Evolutionary conservation across 1,140 invertebrate genomes (phyloP).

Genomic region (Chymomyza costata): DNA sequence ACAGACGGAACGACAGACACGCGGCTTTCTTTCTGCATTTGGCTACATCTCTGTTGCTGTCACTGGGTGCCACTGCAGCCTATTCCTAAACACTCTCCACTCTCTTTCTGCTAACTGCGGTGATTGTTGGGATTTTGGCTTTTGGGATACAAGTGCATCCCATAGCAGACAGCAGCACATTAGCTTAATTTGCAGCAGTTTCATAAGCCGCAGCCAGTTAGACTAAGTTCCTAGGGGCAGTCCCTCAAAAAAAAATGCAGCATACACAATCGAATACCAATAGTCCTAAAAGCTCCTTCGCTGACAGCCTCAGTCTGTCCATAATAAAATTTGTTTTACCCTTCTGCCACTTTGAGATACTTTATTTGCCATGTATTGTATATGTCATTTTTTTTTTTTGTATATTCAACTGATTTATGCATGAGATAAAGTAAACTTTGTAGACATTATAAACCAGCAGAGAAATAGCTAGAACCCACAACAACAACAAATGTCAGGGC

Average conservation of each 20-base stretch:
- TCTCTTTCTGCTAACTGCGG: too few relatives aligned
- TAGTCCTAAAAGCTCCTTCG: too few relatives aligned
- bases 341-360: too few relatives aligned
- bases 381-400: too few relatives aligned
- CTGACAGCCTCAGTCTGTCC: too few relatives aligned
- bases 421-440: conserved; percentile 71
- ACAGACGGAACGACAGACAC: conserved; percentile 24
- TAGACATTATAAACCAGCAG: conserved; percentile 51
- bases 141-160: conserved; percentile 55
- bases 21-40: conserved; percentile 30
- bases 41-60: conserved; percentile 28
- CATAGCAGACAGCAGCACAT: conserved; percentile 35
- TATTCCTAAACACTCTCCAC: too few relatives aligned
- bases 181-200: conserved; percentile 68
- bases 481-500: neutral
- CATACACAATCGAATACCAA: too few relatives aligned
- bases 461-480: conserved; percentile 24
- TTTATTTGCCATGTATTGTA: too few relatives aligned
- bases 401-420: conserved; percentile 68
- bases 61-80: neutral
- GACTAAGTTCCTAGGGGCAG: too few relatives aligned
- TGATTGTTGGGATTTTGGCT: conserved; percentile 61
- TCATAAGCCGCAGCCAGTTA: too few relatives aligned
- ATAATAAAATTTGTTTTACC: too few relatives aligned
- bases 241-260: too few relatives aligned